Base-by-base conservation (phyloP, 2,888 invertebrate species). In the Cerceris rybyensis region DNA sequence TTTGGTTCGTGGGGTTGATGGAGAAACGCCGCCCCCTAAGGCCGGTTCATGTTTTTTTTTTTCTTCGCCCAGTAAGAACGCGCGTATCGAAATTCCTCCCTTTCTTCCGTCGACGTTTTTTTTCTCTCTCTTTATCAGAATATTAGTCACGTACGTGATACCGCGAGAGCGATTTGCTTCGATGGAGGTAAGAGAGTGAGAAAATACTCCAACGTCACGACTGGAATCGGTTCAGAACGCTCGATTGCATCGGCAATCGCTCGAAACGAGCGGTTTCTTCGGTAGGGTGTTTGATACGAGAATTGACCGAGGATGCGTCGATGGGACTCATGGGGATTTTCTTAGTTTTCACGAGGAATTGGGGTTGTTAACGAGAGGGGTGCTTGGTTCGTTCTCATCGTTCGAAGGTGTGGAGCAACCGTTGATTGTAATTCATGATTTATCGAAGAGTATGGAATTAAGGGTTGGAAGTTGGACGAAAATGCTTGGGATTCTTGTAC, bases 241-340 rank as follows among this genome's bases (percentile, higher is more conserved):
- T 55, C 55, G 55, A 55, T 55, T 55, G 55, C 55, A 17, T 17
- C 17, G 8, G 55, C 55, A 17, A 55, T 55, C 55, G 17, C 11
- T 55, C 55, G 55, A 17, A 55, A 17, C 55, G 55, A 55, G 7
- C 9, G 17, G 55, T 55, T 55, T 17, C 55, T 55, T 11, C 16
- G 11, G 16, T 17, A 7, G 7, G 17, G 55, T 7, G 17, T 55
- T 55, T 17, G 7, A 16, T 13, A 6, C 11, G 6, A 11, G 50
- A n/a, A n/a, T 2, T 0, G 50, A 5, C 9, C 50, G 50, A 50
- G n/a, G 50, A 46, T 46, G 11, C 50, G n/a, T 28, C 9, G 55
- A 55, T 16, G 17, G 17, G 28, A 55, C 55, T 55, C 16, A 9
- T 50, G n/a, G 6, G 50, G 6, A 2, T 50, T 50, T 7, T n/a